Evolutionary conservation across 2,797 vertebrate genomes (phyloP).

Genomic region (Chrosomus eos): DNA sequence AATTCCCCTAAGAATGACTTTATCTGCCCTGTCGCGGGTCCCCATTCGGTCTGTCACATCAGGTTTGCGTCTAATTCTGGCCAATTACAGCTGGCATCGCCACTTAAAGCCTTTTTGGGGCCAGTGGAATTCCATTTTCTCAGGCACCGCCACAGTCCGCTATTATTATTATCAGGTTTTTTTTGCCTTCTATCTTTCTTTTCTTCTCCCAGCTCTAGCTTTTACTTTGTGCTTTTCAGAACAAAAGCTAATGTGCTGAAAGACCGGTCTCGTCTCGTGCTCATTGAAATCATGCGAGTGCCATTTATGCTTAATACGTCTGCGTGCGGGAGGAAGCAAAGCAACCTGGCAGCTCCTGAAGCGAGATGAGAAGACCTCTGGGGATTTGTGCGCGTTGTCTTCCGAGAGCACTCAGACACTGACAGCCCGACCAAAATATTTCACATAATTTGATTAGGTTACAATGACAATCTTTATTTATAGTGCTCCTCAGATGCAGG

Average conservation of each 20-base stretch:
- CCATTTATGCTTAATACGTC: conserved; percentile 82
- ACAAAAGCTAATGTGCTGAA: conserved; percentile 80
- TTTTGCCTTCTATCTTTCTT: conserved; percentile 58
- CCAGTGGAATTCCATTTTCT: conserved; percentile 72
- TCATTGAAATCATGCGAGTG: conserved; percentile 83
- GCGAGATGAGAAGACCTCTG: conserved; percentile 80
- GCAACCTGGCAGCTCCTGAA: conserved; percentile 78
- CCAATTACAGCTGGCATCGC: conserved; percentile 72
- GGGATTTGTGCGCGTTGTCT: conserved; percentile 73
- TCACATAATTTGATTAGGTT: conserved; percentile 84
- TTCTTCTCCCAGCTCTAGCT: conserved; percentile 59
- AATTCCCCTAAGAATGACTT: conserved; percentile 55
- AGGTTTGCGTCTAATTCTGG: conserved; percentile 68
- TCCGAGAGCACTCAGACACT: conserved; percentile 69
- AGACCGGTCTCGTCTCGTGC: conserved; percentile 77
- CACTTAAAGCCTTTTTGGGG: conserved; percentile 64
- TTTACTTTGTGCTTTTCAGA: conserved; percentile 78
- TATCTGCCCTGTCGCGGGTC: conserved; percentile 55
- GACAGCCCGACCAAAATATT: conserved; percentile 78
- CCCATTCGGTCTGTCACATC: conserved; percentile 67
- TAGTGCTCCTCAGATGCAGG: conserved; percentile 74
- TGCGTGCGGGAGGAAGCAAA: conserved; percentile 78
- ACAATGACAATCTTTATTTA: conserved; percentile 83
- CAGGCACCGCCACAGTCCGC: conserved; percentile 65
- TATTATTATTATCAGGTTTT: conserved; percentile 75